Evolutionary conservation across 2,113 vertebrate genomes (phyloP).

Genomic region (Hepsetus odoe): DNA sequence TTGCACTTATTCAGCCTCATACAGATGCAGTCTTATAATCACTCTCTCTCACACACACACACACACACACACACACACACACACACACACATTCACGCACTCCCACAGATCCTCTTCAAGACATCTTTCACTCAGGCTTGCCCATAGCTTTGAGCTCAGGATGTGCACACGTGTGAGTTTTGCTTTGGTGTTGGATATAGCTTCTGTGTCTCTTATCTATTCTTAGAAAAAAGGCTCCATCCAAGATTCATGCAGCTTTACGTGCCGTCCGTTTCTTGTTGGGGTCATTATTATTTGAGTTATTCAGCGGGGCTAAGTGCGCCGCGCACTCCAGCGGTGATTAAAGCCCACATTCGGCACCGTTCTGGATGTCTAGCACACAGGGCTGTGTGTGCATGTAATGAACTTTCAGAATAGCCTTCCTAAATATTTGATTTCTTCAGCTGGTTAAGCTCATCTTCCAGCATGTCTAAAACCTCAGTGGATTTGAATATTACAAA

Average conservation of each 20-base stretch:
- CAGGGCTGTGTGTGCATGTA: slow-evolving; percentile 48
- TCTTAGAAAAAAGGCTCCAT: slow-evolving; percentile 27
- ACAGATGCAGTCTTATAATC: neutral
- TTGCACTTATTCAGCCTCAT: neutral
- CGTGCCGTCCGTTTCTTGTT: neutral
- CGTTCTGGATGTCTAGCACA: neutral
- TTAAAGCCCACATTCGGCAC: neutral
- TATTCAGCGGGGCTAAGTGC: neutral
- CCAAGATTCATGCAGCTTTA: neutral
- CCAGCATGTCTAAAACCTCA: slow-evolving; percentile 55
- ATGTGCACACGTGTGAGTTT: neutral
- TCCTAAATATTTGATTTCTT: slow-evolving; percentile 67
- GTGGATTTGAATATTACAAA: slow-evolving; percentile 65
- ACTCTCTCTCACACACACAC: slow-evolving; percentile 12
- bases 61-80: slow-evolving; percentile 8
- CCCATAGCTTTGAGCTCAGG: neutral
- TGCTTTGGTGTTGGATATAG: neutral
- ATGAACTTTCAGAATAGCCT: slow-evolving; percentile 61
- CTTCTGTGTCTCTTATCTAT: neutral
- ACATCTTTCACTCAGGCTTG: neutral
- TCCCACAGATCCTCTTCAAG: slow-evolving; percentile 15
- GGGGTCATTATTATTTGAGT: neutral
- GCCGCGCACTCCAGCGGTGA: neutral
- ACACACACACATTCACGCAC: slow-evolving; percentile 27
- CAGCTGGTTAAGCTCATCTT: slow-evolving; percentile 40